A percentile compares a stretch with the other conserved stretches of the same genome.
Conservation (phyloP, 2,888 invertebrate genomes). For the Diadromus collaris region DNA sequence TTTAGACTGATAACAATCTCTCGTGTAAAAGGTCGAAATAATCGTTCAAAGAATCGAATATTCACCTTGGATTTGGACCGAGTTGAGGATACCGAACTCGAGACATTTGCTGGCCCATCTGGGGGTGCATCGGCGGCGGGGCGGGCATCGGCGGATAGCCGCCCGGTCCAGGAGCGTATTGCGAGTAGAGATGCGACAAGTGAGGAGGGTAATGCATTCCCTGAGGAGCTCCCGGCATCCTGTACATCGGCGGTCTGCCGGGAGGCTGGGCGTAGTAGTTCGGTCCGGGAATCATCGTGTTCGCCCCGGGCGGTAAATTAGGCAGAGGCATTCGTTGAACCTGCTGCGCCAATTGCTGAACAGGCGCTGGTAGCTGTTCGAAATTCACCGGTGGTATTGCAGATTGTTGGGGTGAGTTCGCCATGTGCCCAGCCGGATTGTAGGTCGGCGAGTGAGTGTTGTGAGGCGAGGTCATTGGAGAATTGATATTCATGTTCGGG, state of each 20-base stretch:
- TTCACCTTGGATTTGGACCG: slow-evolving; percentile 66
- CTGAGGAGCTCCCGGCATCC: slow-evolving; percentile 73
- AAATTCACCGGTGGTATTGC: slow-evolving; percentile 76
- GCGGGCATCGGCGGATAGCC: slow-evolving; percentile 71
- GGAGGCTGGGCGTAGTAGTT: slow-evolving; percentile 79
- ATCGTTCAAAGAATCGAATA: neutral
- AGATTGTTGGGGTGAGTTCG: slow-evolving; percentile 59
- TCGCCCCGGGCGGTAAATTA: slow-evolving; percentile 75
- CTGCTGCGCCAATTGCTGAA: slow-evolving; percentile 79
- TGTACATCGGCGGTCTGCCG: slow-evolving; percentile 79
- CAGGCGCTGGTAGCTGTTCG: slow-evolving; percentile 78
- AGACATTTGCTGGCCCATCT: slow-evolving; percentile 73
- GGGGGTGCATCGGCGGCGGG: slow-evolving; percentile 72
- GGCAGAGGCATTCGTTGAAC: slow-evolving; percentile 78
- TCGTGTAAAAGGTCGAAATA: too few species aligned
- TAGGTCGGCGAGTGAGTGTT: slow-evolving; percentile 70
- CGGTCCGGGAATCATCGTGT: slow-evolving; percentile 74
- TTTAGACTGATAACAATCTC: too few species aligned
- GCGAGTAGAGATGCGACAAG: slow-evolving; percentile 72
- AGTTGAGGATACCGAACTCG: slow-evolving; percentile 71
- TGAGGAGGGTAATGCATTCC: slow-evolving; percentile 76
- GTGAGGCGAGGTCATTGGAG: slow-evolving; percentile 72
- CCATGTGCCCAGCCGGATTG: slow-evolving; percentile 53
- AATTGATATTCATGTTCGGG: slow-evolving; percentile 61
- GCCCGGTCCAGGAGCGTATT: slow-evolving; percentile 60